These are phyloP conservation scores for Branchipolynoe longqiensis DNA, from an alignment of 2,888 invertebrate species.

Conservation along the genomic window DNA sequence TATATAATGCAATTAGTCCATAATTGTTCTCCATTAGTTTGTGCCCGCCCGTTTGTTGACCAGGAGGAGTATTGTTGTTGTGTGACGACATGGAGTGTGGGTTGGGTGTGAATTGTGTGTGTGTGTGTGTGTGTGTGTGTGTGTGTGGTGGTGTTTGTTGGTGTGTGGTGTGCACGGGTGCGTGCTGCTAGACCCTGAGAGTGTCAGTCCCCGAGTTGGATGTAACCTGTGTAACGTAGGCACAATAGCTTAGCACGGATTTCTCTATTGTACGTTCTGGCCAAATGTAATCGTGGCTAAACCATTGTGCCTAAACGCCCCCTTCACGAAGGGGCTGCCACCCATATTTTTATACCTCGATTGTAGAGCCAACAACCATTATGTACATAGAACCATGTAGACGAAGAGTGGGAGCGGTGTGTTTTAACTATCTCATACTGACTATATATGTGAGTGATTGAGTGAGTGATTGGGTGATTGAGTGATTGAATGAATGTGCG, in stretches of 20 bases:
- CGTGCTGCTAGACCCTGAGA: no score
- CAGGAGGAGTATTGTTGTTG: slow-evolving; percentile 18
- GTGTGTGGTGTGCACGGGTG: no score
- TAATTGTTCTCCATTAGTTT: no score
- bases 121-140: no score
- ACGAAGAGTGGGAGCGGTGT: neutral
- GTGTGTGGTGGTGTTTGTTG: no score
- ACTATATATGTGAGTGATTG: no score
- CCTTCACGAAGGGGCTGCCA: slow-evolving; percentile 31
- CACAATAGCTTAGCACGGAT: slow-evolving; percentile 38
- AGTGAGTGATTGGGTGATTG: no score
- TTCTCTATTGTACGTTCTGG: neutral
- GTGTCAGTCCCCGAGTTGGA: no score
- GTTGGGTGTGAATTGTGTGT: no score
- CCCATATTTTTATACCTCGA: slow-evolving; percentile 57
- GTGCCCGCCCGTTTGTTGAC: slow-evolving; percentile 33
- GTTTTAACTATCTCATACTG: slow-evolving; percentile 13
- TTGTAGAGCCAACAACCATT: slow-evolving; percentile 41
- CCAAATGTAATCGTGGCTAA: slow-evolving; percentile 30
- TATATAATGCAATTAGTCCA: no score
- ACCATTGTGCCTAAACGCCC: slow-evolving; percentile 53
- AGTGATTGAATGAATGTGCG: no score
- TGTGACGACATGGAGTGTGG: slow-evolving; percentile 11
- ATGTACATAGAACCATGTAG: slow-evolving; percentile 45
- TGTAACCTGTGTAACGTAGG: no score